Evolutionary conservation across 2,797 vertebrate genomes (phyloP).

Genomic region (Xerus rutilus): DNA sequence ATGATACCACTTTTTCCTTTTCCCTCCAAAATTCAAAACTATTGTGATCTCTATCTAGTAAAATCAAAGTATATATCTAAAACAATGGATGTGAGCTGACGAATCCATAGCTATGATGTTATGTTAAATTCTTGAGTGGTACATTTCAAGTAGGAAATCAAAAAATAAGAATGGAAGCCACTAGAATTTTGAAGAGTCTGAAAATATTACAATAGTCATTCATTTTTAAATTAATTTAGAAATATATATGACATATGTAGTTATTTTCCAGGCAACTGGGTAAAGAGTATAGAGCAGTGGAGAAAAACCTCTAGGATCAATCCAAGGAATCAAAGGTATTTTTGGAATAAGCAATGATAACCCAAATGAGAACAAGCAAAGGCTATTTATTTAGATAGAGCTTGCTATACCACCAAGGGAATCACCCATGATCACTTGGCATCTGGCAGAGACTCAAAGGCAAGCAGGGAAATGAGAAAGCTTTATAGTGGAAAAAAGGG

Average conservation of each 20-base stretch:
- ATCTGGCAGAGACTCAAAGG: background rate
- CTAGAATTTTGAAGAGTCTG: background rate
- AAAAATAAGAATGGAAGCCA: background rate
- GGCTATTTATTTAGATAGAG: background rate
- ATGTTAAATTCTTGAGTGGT: background rate
- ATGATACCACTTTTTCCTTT: background rate
- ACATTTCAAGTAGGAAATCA: background rate
- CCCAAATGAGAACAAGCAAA: background rate
- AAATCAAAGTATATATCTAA: background rate
- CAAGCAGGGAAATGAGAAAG: background rate
- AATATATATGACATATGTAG: background rate
- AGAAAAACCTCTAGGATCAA: background rate
- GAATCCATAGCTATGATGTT: background rate
- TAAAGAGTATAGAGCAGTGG: background rate
- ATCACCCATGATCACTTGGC: background rate
- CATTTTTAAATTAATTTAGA: background rate
- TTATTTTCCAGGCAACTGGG: background rate
- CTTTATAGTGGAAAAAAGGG: background rate
- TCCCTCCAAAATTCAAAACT: background rate
- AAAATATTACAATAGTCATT: background rate
- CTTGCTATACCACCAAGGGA: background rate
- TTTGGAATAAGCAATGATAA: slow-evolving; percentile 36
- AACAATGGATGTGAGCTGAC: background rate
- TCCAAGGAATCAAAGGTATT: slow-evolving; percentile 32
- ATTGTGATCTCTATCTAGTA: background rate